A percentile compares a stretch with the other conserved stretches of the same genome.
These are phyloP conservation scores for Rhagoletis pomonella DNA, from an alignment of 1,140 invertebrate species.

Conservation along the genomic window DNA sequence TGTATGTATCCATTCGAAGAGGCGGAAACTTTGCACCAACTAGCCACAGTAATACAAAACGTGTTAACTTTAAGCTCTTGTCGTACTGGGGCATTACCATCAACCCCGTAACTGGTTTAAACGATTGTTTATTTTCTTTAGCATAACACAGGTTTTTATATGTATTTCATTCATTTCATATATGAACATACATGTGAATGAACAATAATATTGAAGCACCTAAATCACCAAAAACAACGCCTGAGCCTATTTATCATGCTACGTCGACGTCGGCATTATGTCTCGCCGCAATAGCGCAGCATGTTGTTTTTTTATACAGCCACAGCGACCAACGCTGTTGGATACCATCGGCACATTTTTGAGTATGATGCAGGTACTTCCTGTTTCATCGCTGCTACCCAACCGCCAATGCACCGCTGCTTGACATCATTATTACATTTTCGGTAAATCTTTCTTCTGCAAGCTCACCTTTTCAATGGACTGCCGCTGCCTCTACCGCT, in stretches of 20 bases:
- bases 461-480: slow-evolving; percentile 43
- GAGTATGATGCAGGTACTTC: background rate
- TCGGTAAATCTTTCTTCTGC: slow-evolving; percentile 19
- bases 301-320: background rate
- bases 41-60: background rate
- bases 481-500: background rate
- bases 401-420: background rate
- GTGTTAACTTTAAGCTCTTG: background rate
- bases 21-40: background rate
- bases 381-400: background rate
- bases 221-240: background rate
- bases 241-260: background rate
- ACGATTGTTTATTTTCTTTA: background rate
- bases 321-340: background rate
- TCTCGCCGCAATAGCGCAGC: slow-evolving; percentile 17
- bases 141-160: background rate
- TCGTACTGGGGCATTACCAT: background rate
- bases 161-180: background rate
- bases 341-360: slow-evolving; percentile 30
- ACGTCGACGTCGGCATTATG: background rate
- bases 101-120: background rate
- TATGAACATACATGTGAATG: too few species aligned
- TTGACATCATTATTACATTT: slow-evolving; percentile 46
- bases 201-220: too few species aligned
- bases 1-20: background rate